Conservation (phyloP, 35 echinoderm and acorn worm species). For the Stichopus chloronotus region DNA sequence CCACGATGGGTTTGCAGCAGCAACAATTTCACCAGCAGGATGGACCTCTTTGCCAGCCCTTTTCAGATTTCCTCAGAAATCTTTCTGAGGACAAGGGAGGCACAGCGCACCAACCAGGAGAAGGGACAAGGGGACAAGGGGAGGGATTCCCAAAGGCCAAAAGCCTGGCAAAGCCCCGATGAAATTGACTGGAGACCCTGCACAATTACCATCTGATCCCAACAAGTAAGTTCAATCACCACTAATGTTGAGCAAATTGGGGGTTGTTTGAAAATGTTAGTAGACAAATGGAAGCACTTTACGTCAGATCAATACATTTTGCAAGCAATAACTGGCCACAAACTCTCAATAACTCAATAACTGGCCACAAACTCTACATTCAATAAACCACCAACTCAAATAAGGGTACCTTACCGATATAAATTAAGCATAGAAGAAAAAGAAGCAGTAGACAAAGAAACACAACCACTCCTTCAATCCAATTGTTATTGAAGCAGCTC, state of each 20-base stretch:
- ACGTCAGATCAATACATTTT: too few species aligned
- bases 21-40: neutral
- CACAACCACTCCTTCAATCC: too few species aligned
- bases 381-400: too few species aligned
- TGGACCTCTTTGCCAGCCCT: neutral
- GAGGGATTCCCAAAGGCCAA: neutral
- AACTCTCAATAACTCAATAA: too few species aligned
- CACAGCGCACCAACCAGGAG: neutral
- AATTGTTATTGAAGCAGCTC: too few species aligned
- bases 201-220: neutral
- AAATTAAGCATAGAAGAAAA: too few species aligned
- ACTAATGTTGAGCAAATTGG: neutral
- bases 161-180: neutral
- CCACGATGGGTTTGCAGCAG: neutral
- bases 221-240: neutral
- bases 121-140: neutral
- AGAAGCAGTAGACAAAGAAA: too few species aligned
- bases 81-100: neutral
- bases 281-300: neutral
- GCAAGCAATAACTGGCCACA: too few species aligned
- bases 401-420: too few species aligned
- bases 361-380: too few species aligned
- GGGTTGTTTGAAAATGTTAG: neutral
- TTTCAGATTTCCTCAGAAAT: neutral
- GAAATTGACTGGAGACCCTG: neutral